Percentiles rank a stretch among this genome's conserved stretches.
Conservation (phyloP, 2,888 invertebrate genomes). For the Hyposoter dolosus region DNA sequence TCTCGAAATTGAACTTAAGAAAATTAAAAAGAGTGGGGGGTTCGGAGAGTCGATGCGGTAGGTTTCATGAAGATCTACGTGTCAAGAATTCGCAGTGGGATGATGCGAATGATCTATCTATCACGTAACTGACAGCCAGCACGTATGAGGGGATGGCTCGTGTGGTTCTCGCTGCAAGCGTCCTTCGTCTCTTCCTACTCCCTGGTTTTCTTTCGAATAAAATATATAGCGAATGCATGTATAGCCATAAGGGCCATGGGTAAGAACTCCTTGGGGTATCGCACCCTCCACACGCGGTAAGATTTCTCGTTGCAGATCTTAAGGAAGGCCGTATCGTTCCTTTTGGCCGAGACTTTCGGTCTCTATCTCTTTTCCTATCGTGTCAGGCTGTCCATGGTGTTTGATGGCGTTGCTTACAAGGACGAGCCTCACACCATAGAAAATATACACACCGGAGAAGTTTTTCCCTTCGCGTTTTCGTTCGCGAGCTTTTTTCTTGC, state of each 20-base stretch:
- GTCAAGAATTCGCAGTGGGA: conserved; percentile 73
- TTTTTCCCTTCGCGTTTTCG: conserved; percentile 47
- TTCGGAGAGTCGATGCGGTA: conserved; percentile 59
- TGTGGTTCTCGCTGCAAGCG: conserved; percentile 52
- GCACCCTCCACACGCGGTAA: conserved; percentile 71
- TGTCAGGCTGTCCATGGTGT: conserved; percentile 25
- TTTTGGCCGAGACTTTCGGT: conserved; percentile 52
- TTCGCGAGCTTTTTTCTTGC: conserved; percentile 50
- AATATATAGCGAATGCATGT: conserved; percentile 72
- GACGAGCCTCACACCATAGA: conserved; percentile 32
- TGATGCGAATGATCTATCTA: conserved; percentile 74
- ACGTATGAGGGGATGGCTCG: conserved; percentile 70
- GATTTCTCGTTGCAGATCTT: conserved; percentile 68
- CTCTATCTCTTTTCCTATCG: conserved; percentile 46
- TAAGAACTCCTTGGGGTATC: conserved; percentile 73
- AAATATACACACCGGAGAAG: conserved; percentile 9
- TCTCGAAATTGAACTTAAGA: neutral
- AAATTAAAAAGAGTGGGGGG: conserved; percentile 29
- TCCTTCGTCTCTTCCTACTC: conserved; percentile 16
- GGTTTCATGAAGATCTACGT: conserved; percentile 74
- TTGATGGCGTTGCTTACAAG: conserved; percentile 33
- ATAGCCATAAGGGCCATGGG: conserved; percentile 74
- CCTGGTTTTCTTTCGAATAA: conserved; percentile 26
- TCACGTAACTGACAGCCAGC: conserved; percentile 72
- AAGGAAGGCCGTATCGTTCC: conserved; percentile 55